Evolutionary conservation across 2,888 invertebrate genomes (phyloP), one percentile per base, ranked within the genome.

Genomic region (Frankliniella intonsa): DNA sequence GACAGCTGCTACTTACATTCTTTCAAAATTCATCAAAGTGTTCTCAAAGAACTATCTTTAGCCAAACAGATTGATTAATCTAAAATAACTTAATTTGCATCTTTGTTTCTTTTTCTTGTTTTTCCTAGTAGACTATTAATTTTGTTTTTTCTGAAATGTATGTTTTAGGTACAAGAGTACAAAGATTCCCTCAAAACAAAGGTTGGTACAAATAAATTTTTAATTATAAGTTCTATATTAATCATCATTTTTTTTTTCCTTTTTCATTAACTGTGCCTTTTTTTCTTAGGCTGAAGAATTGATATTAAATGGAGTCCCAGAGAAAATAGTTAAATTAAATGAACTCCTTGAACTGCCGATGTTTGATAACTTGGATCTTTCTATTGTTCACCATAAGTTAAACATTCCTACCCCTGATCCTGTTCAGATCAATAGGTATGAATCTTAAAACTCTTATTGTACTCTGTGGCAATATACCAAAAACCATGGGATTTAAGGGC

Each of bases 341-440:
- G 94, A 94, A 85, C 89, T 97, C 83, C 89, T 98, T 85, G 94
- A 95, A 87, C 95, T 95, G 50, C 90, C 94, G 83, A 92, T 93
- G 87, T 96, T 97, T 87, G 93, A 92, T 86, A 93, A 94, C 86
- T 91, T 94, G 84, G 92, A 94, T 86, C 92, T 96, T 85, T 89
- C 91, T 82, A 94, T 94, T 86, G 94, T 97, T 76, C 93, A 94
- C 87, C 93, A 94, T 90, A 93, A 90, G 82, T 90, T 97, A 85
- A 97, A 97, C 90, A 95, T 97, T 89, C 96, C 97, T 88, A 91
- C 96, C 85, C 95, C 97, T 83, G 94, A 95, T 82, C 93, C 97
- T 19, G 90, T 92, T 82, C 87, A 92, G 82, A 87, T 91, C 82
- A 91, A 91, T 85, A 91, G 87, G 88, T 88, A 85, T 83, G 55